Percentiles rank a stretch among this genome's conserved stretches.
phyloP scores from a whole-genome alignment of 2,797 vertebrate genomes.

The Limnodromus scolopaceus region DNA sequence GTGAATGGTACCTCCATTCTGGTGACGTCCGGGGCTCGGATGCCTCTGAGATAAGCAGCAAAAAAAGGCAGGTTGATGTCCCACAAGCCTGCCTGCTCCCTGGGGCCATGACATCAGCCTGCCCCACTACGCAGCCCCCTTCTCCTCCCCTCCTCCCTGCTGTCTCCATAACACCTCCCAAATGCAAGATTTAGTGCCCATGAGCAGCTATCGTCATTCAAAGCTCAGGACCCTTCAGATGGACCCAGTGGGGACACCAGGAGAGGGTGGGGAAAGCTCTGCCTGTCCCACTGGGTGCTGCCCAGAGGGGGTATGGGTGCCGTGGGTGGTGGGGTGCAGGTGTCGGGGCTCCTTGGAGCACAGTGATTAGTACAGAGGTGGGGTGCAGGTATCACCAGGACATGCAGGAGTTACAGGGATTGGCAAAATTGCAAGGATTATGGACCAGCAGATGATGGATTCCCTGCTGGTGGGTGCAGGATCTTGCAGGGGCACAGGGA shows the following conservation, averaged over 20 bases:
- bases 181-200: rapidly evolving
- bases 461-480: not conserved
- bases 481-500: not conserved
- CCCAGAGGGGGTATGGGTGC: not conserved
- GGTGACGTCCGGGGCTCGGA: rapidly evolving
- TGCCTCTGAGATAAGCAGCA: not conserved
- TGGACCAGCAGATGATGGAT: not conserved
- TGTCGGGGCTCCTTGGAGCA: not conserved
- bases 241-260: rapidly evolving
- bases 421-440: not conserved
- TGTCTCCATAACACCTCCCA: not conserved
- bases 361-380: not conserved
- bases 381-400: not conserved
- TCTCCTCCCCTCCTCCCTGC: not conserved
- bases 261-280: not conserved
- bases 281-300: not conserved
- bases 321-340: not conserved
- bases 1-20: rapidly evolving
- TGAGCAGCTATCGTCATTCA: rapidly evolving
- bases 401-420: not conserved
- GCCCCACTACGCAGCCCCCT: rapidly evolving
- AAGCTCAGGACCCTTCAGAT: not conserved
- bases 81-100: not conserved
- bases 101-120: not conserved
- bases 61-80: not conserved